These are phyloP conservation scores for Enteromius paludinosus DNA, from an alignment of 2,797 vertebrate species.

Conservation along the genomic window DNA sequence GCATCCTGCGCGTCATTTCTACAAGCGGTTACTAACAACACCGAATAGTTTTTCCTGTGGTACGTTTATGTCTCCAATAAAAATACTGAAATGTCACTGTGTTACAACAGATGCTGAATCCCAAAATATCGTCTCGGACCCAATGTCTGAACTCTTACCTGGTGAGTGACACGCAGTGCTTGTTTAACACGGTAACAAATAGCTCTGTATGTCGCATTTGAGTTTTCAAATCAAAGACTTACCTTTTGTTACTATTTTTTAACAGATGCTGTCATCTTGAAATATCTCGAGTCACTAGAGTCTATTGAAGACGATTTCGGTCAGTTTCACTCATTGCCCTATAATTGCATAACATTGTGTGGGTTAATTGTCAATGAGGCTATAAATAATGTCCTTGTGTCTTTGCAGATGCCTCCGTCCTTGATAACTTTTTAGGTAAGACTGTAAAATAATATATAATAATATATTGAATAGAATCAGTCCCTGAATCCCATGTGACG, in stretches of 20 bases:
- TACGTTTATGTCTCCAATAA: not conserved
- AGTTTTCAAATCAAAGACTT: not conserved
- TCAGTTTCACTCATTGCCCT: not conserved
- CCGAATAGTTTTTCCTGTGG: not conserved
- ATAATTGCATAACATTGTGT: not conserved
- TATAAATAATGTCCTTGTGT: not conserved
- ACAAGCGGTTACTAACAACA: not conserved
- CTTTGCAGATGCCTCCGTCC: conserved; percentile 28
- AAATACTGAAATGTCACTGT: not conserved
- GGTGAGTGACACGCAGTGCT: conserved; percentile 9
- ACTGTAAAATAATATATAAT: not conserved
- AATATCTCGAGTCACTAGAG: conserved; percentile 14
- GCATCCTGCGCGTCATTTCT: not conserved
- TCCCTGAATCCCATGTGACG: too few relatives aligned
- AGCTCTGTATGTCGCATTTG: not conserved
- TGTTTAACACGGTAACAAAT: not conserved
- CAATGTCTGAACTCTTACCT: conserved; percentile 6
- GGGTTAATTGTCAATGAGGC: not conserved
- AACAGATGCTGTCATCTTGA: conserved; percentile 1
- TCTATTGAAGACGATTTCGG: conserved; percentile 47
- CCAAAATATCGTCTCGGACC: not conserved
- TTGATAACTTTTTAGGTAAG: conserved; percentile 24
- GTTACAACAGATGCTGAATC: conserved; percentile 21
- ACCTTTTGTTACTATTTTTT: not conserved
- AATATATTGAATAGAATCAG: not conserved